These are phyloP conservation scores for Tenthredo amoena DNA, from an alignment of 2,888 invertebrate species.

Conservation along the genomic window DNA sequence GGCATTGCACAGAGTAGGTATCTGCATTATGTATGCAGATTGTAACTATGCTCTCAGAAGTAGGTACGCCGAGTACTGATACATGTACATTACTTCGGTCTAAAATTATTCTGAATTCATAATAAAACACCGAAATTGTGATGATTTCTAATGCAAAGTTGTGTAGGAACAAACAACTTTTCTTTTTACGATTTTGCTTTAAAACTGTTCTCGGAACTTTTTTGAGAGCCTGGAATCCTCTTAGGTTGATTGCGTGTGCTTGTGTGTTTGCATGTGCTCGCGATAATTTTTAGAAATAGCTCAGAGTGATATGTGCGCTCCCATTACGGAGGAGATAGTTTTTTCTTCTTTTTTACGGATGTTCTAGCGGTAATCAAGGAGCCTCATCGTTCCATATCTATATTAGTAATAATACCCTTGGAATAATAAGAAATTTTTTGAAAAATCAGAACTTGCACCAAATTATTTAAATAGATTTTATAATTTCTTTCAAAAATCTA, in stretches of 20 bases:
- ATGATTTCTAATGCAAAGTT: background rate
- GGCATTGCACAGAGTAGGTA: too few species aligned
- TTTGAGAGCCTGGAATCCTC: background rate
- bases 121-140: background rate
- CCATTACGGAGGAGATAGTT: background rate
- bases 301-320: background rate
- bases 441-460: background rate
- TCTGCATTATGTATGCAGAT: too few species aligned
- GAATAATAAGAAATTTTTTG: background rate
- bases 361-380: background rate
- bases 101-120: background rate
- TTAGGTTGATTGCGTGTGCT: too few species aligned
- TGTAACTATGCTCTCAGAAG: too few species aligned
- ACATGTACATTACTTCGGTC: background rate
- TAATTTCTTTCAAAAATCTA: background rate
- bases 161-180: background rate
- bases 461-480: background rate
- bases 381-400: background rate
- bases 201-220: background rate
- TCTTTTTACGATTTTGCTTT: background rate
- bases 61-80: too few species aligned
- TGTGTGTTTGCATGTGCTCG: background rate
- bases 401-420: background rate
- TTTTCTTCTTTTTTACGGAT: background rate
- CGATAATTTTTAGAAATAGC: background rate